These are phyloP conservation scores for Hemistola chrysoprasaria DNA, from an alignment of 2,888 invertebrate species.

Conservation along the genomic window DNA sequence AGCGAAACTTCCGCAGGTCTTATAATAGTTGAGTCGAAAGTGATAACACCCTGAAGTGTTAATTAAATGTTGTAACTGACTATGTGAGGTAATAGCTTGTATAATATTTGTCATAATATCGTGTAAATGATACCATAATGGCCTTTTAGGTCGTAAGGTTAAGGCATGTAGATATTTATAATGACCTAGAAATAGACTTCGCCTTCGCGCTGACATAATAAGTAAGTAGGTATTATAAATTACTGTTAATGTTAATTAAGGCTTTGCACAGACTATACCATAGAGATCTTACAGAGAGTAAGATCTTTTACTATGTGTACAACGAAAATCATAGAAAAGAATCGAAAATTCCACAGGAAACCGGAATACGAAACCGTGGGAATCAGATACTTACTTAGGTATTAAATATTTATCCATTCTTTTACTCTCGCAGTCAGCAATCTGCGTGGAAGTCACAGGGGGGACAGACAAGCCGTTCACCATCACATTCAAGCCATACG, in stretches of 20 bases:
- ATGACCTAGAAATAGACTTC: slow-evolving; percentile 14
- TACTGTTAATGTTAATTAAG: too few species aligned
- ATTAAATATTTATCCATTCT: too few species aligned
- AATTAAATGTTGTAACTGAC: slow-evolving; percentile 26
- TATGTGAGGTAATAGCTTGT: slow-evolving; percentile 38
- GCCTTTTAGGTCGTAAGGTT: slow-evolving; percentile 8
- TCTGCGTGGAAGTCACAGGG: slow-evolving; percentile 87
- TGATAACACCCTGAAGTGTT: slow-evolving; percentile 65
- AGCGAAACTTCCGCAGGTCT: slow-evolving; percentile 47
- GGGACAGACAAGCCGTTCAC: slow-evolving; percentile 88
- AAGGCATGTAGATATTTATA: slow-evolving; percentile 1
- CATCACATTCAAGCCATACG: slow-evolving; percentile 89
- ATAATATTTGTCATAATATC: slow-evolving; percentile 26
- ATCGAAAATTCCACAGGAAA: too few species aligned
- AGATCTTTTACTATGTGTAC: too few species aligned
- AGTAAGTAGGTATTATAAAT: too few species aligned
- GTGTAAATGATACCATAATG: slow-evolving; percentile 16
- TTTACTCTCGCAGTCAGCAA: slow-evolving; percentile 79
- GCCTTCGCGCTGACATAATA: too few species aligned
- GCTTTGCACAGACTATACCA: too few species aligned
- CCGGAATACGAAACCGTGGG: too few species aligned
- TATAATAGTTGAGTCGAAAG: slow-evolving; percentile 71
- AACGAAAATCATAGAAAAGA: too few species aligned
- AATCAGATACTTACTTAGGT: too few species aligned
- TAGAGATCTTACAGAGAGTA: too few species aligned